Base-by-base conservation (phyloP, 2,113 vertebrate genomes). In the Petroica traversi region DNA sequence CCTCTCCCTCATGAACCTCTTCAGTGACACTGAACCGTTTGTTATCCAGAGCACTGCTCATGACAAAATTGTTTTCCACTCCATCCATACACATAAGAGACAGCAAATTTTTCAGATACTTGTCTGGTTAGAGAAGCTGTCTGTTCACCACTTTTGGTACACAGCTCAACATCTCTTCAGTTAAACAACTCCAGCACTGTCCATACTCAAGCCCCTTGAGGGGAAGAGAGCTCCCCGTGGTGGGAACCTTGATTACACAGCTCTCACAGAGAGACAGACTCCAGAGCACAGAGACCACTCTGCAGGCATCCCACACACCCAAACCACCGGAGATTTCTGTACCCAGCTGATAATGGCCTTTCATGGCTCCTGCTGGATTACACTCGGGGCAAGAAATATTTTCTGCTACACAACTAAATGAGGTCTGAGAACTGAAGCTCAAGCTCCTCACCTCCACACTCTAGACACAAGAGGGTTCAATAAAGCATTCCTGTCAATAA, bases 361-460 rank as follows among this genome's bases (percentile, higher is more conserved):
- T 96, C 92, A 86, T 75, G 97, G 96, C 97, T 98, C 94, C 96
- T 85, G 97, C 92, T 41, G 71, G 97, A 98, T 97, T 98, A 98
- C 95, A 97, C 96, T 87, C 88, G 14, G 89, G 84, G 96, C 94
- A 96, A 95, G 97, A 97, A 98, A 98, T 97, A 95, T 98, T 96
- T 69, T 69, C 96, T 93, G 78, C 97, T 97, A 97, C 97, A 97
- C 89, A 96, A 95, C 96, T 96, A 97, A 98, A 97, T 55, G 96
- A 98, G 97, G 96, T 97, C 97, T 98, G 96, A 87, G 43, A 97
- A 95, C 93, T 96, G 75, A 87, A 96, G 67, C 71, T 91, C 61
- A 76, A 72, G 57, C 92, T 66, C n/a, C 78, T 91, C 62, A 85
- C 72, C 62, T 79, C 77, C 66, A 81, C 3, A 2, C 64, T 97